phyloP scores from a whole-genome alignment of 2,113 vertebrate genomes.

The Zeus faber region DNA sequence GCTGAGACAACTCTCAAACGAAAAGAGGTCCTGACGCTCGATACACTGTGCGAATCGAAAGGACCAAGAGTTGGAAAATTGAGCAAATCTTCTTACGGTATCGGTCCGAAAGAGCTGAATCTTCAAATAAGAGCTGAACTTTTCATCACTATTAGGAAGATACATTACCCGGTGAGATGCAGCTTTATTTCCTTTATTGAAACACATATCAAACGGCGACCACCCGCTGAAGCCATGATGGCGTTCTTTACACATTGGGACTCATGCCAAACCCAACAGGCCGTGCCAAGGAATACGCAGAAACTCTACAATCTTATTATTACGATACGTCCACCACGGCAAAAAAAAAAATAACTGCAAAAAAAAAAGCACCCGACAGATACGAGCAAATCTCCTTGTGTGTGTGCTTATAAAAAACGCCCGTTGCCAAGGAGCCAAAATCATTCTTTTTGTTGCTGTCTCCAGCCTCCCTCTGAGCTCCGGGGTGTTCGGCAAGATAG shows the following conservation, averaged over 20 bases:
- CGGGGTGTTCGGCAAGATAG: constrained; percentile 25
- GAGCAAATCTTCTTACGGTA: no score
- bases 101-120: no score
- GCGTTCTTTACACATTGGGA: constrained; percentile 15
- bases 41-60: no score
- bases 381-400: constrained; percentile 41
- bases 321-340: constrained; percentile 34
- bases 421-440: constrained; percentile 32
- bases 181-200: constrained; percentile 20
- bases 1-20: no score
- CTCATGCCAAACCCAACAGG: constrained; percentile 28
- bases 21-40: no score
- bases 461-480: constrained; percentile 19
- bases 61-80: no score
- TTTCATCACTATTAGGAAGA: constrained; percentile 4
- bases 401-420: constrained; percentile 19
- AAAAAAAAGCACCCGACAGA: constrained; percentile 21
- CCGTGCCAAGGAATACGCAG: constrained; percentile 37
- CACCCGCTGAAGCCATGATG: constrained; percentile 31
- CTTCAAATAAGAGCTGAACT: no score
- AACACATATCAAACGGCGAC: constrained; percentile 16
- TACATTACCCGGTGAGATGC: not conserved
- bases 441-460: constrained; percentile 17
- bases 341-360: no score
- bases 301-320: constrained; percentile 37